Conservation (phyloP, 2,113 vertebrate genomes). For the Hylia prasina region DNA sequence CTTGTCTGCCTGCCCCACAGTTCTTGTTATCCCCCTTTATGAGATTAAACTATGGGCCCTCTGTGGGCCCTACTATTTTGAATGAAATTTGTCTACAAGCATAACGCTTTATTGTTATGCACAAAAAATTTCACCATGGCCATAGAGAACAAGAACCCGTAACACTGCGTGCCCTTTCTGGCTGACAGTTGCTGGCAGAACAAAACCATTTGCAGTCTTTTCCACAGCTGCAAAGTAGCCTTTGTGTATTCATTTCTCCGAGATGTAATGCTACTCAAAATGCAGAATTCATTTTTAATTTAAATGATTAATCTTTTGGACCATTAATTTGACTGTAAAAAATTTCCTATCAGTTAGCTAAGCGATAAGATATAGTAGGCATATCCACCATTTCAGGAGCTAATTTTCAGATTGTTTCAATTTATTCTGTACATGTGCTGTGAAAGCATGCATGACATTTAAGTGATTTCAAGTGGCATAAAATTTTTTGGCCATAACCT, state of each 20-base stretch:
- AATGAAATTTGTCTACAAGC: conserved; percentile 59
- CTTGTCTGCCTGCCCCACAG: neutral
- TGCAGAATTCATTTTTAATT: neutral
- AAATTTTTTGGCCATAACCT: conserved; percentile 48
- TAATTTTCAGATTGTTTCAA: neutral
- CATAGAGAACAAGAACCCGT: conserved; percentile 39
- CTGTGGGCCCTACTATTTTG: conserved; percentile 18
- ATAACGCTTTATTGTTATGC: conserved; percentile 52
- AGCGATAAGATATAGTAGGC: neutral
- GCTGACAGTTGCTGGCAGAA: conserved; percentile 64
- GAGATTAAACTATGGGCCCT: neutral
- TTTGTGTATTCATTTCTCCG: conserved; percentile 64
- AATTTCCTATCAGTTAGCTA: neutral
- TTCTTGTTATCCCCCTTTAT: neutral
- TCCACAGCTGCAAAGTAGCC: conserved; percentile 67
- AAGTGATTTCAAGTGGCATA: conserved; percentile 36
- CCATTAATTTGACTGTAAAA: neutral
- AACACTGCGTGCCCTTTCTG: conserved; percentile 53
- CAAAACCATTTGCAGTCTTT: conserved; percentile 65
- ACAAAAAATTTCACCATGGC: conserved; percentile 28
- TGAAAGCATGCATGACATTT: neutral
- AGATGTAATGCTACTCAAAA: conserved; percentile 27
- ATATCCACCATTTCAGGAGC: neutral
- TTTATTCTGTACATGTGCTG: neutral
- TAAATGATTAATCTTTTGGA: neutral